Evolutionary conservation across 2,888 invertebrate species (phyloP), one percentile per base, ranked within the genome.

Genomic region (Lepidochrysops patricia): DNA sequence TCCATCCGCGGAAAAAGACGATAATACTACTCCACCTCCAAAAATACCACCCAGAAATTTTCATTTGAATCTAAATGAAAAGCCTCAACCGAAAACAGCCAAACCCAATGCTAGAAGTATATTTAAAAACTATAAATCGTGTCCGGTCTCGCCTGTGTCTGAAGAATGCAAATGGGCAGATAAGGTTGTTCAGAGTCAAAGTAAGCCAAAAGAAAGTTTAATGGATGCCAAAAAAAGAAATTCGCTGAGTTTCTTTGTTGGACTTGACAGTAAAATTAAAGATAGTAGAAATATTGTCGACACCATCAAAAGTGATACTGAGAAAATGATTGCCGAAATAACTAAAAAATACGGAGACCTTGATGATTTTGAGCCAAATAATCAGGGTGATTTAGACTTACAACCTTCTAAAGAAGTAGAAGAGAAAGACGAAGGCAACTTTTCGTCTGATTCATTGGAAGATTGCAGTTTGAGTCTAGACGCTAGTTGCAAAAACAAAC

Each of bases 141-240:
- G 96, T 67, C 95, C 95, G 0, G 95, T 95, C 0, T 95, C 95
- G 0, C 96, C 96, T 0, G 95, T 95, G 0, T 94, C 93, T 58
- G 96, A 96, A 72, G 95, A 95, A 72, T 90, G 93, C 35, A 93
- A 93, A 73, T 92, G 92, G 92, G 82, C 88, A 1, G 90, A 90
- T 61, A 85, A 88, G 70, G 81, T 76, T 32, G 77, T 81, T 0
- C 80, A 68, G 74, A 76, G 61, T 9, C 68, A 71, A 54, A 60
- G 66, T 25, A 75, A 70, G 60, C 64, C 64, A 15, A 80, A 67
- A 68, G 81, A 85, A 0, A 89, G 85, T 63, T 84, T 88, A 2
- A 75, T 80, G 37, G 90, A 80, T 73, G 83, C 80, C 58, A 91
- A 76, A 67, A 91, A 91, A 65, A 79, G 93, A 25, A 91, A 92